Conservation (phyloP, 2,797 vertebrate species). For the Taenioides sp. region DNA sequence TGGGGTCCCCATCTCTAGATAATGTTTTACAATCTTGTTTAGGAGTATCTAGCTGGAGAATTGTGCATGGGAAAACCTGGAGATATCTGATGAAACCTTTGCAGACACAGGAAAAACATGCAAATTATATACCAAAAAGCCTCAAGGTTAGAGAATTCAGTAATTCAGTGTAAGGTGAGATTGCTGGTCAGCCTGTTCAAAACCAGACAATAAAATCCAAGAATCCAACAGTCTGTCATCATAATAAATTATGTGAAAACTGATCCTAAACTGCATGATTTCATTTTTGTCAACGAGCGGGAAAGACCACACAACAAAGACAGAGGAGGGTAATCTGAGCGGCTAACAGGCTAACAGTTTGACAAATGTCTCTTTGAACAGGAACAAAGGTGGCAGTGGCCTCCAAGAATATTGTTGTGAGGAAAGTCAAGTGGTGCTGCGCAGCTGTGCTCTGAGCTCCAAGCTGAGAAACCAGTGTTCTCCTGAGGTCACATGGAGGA, state of each 20-base stretch:
- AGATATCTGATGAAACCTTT: too few species aligned
- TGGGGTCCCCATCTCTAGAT: too few species aligned
- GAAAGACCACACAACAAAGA: slow-evolving; percentile 4
- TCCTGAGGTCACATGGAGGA: slow-evolving; percentile 48
- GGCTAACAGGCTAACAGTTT: slow-evolving; percentile 6
- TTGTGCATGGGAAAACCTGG: too few species aligned
- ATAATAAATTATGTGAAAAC: slow-evolving; percentile 47
- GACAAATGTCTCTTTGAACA: slow-evolving; percentile 44
- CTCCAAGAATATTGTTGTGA: slow-evolving; percentile 65
- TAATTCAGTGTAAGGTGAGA: background rate
- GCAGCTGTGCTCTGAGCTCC: slow-evolving; percentile 67
- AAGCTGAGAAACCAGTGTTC: slow-evolving; percentile 45
- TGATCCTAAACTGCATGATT: slow-evolving; percentile 10
- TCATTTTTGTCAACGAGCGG: slow-evolving; percentile 15
- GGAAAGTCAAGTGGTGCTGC: slow-evolving; percentile 69
- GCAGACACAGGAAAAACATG: too few species aligned
- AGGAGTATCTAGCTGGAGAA: too few species aligned
- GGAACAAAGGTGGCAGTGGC: slow-evolving; percentile 49
- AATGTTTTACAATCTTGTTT: too few species aligned
- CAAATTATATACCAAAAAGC: background rate
- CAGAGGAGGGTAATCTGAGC: slow-evolving; percentile 8
- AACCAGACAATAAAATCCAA: slow-evolving; percentile 29
- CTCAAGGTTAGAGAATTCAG: background rate
- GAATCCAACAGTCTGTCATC: slow-evolving; percentile 6
- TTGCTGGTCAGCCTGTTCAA: background rate